Evolutionary conservation across 1,140 invertebrate genomes (phyloP), one percentile per base, ranked within the genome.

Genomic region (Drosophila nannoptera): DNA sequence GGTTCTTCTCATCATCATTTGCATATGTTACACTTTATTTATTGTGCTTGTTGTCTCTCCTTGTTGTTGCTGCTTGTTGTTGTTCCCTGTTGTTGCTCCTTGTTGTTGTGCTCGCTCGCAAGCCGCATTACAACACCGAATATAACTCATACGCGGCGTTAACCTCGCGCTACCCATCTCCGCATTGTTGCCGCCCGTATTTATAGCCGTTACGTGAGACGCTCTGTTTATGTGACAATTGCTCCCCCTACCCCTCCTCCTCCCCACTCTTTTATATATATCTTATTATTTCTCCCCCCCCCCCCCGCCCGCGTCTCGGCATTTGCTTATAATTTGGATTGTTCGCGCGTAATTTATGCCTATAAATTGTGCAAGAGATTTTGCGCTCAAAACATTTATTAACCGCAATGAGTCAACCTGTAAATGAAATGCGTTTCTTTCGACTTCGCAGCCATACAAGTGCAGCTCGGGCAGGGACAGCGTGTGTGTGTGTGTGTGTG

Each of bases 21-120:
- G 80, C 80, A 84, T 84, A 84, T 84, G 80, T 84, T 84, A 86
- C 80, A 86, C 62, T 77, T 84, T 84, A 86, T 84, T 84, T 86
- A 86, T 84, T 86, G 77, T 86, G 65, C 59, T 38, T 62, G 33
- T 31, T 54, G 62, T 50, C 46, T 52, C 46, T 54, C 42, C 29
- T 31, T n/a, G 22, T 46, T 64, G 32, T 36, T 58, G 50, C 16
- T 7, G 38, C 49, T 43, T 35, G 6, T 54, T 4, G 67, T 40
- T 50, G 59, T 40, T n/a, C n/a, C n/a, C n/a, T 32, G 36, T 31
- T 63, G 40, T 12, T 38, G 29, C 33, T 65, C 33, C n/a, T 36
- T 60, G 53, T 35, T n/a, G 42, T 45, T 45, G 46, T 55, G 29
- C 38, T 31, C 68, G 77, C 70, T 77, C 49, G 72, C 67, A 75